These are phyloP conservation scores for Liposcelis brunnea DNA, from an alignment of 2,888 invertebrate genomes.

Conservation along the genomic window DNA sequence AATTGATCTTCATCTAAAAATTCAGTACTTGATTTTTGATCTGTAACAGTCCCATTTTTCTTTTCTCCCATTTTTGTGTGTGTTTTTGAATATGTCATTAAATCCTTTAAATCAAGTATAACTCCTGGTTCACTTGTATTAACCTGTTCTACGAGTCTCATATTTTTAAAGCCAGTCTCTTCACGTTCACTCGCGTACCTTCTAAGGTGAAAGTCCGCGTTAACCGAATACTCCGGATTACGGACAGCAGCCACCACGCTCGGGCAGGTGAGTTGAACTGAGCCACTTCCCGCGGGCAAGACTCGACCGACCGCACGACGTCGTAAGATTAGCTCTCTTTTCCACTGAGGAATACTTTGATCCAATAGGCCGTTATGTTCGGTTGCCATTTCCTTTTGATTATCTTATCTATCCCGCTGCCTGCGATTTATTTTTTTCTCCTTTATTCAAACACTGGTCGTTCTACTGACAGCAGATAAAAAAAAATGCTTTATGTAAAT, in stretches of 20 bases:
- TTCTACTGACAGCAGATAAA: too few relatives aligned
- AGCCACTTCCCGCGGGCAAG: slow-evolving; percentile 21
- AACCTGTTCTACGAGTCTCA: slow-evolving; percentile 21
- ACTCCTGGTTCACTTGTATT: slow-evolving; percentile 19
- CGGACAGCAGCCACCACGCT: slow-evolving; percentile 17
- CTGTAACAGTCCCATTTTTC: slow-evolving; percentile 19
- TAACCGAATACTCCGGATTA: slow-evolving; percentile 14
- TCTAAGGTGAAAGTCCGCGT: slow-evolving; percentile 20
- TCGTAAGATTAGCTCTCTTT: slow-evolving; percentile 62
- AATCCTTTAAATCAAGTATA: slow-evolving; percentile 13
- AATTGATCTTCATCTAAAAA: slow-evolving; percentile 24
- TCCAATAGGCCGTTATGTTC: slow-evolving; percentile 6
- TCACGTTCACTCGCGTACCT: slow-evolving; percentile 20
- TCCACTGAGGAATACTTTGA: slow-evolving; percentile 54
- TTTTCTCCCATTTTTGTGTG: slow-evolving; percentile 17
- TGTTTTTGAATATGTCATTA: slow-evolving; percentile 13
- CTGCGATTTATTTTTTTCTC: too few relatives aligned
- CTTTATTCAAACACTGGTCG: too few relatives aligned
- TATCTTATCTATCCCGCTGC: background rate
- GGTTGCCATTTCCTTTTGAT: background rate
- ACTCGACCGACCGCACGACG: slow-evolving; percentile 33
- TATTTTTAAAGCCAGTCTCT: slow-evolving; percentile 18
- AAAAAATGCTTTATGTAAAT: too few relatives aligned
- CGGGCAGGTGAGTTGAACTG: slow-evolving; percentile 18
- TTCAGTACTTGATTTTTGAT: slow-evolving; percentile 15